Evolutionary conservation across 2,888 invertebrate species (phyloP).

Genomic region (Apamea crenata): DNA sequence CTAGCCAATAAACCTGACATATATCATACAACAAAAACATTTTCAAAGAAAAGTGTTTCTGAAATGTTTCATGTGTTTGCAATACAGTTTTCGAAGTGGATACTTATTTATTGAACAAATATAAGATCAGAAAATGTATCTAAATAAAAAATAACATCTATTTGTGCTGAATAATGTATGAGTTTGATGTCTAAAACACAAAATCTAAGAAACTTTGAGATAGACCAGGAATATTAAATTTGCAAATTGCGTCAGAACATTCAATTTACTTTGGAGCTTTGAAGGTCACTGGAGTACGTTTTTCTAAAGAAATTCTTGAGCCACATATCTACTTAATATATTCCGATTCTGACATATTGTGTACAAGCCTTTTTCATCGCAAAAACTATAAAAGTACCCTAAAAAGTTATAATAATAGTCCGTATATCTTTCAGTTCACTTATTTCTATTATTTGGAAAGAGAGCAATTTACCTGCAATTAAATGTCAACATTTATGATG

Average conservation of each 20-base stretch:
- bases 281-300: slow-evolving; percentile 65
- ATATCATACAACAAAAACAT: slow-evolving; percentile 19
- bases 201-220: slow-evolving; percentile 68
- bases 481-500: not conserved
- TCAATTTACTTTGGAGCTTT: slow-evolving; percentile 71
- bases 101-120: slow-evolving; percentile 35
- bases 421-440: not conserved
- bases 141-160: slow-evolving; percentile 33
- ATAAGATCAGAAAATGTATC: slow-evolving; percentile 31
- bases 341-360: not conserved
- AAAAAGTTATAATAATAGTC: slow-evolving; percentile 1
- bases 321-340: slow-evolving; percentile 1
- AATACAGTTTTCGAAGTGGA: slow-evolving; percentile 14
- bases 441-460: not conserved
- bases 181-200: slow-evolving; percentile 64
- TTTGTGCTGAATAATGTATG: slow-evolving; percentile 68
- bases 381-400: not conserved
- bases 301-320: slow-evolving; percentile 53
- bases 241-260: slow-evolving; percentile 71
- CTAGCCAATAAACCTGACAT: slow-evolving; percentile 34
- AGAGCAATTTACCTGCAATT: not conserved
- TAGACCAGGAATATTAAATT: slow-evolving; percentile 73
- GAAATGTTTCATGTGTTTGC: slow-evolving; percentile 21
- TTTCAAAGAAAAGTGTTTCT: slow-evolving; percentile 20
- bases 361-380: not conserved